A percentile compares a stretch with the other conserved stretches of the same genome.
Conservation (phyloP, 1,140 invertebrate genomes). For the Drosophila saltans region DNA sequence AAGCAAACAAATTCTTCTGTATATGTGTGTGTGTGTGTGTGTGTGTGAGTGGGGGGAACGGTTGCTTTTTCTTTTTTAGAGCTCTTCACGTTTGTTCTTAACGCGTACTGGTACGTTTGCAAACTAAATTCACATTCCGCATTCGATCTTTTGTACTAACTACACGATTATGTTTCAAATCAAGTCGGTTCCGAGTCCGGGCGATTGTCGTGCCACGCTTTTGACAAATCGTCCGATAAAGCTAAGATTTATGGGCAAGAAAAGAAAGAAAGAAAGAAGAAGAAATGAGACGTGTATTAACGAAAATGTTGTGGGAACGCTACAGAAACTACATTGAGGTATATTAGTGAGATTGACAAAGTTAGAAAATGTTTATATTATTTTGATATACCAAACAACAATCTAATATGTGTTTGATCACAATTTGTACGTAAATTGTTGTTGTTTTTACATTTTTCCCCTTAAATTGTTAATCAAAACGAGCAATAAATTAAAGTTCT, state of each 20-base stretch:
- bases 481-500: too few species aligned
- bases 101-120: constrained; percentile 36
- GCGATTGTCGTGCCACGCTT: constrained; percentile 67
- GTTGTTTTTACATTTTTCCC: too few species aligned
- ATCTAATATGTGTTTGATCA: too few species aligned
- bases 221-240: constrained; percentile 78
- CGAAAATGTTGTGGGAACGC: constrained; percentile 16
- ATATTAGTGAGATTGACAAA: constrained; percentile 22
- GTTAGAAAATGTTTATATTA: background rate
- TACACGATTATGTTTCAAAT: constrained; percentile 13
- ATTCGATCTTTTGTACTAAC: constrained; percentile 37
- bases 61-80: background rate
- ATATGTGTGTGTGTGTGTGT: too few species aligned
- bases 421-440: too few species aligned
- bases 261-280: constrained; percentile 11
- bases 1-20: too few species aligned
- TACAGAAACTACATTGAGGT: constrained; percentile 25
- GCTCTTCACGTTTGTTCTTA: constrained; percentile 19
- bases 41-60: too few species aligned
- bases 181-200: constrained; percentile 28
- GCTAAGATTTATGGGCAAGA: constrained; percentile 65
- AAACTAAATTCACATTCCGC: constrained; percentile 56
- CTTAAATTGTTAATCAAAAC: too few species aligned
- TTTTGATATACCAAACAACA: too few species aligned
- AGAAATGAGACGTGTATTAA: constrained; percentile 2